Evolutionary conservation across 2,888 invertebrate genomes (phyloP).

Genomic region (Tenthredo mesomela): DNA sequence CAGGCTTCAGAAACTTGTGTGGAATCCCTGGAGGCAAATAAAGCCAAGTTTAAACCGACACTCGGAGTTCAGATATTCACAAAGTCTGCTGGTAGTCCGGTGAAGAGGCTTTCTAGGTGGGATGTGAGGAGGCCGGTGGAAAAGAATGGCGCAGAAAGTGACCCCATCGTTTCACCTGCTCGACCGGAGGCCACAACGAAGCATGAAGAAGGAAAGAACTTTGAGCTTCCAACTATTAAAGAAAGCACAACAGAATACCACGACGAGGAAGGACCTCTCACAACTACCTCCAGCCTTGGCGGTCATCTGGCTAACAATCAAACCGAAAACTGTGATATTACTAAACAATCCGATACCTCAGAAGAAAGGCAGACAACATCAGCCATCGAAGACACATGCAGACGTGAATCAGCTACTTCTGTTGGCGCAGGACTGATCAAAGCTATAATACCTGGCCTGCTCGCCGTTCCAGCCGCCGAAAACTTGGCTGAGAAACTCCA

Average conservation of each 20-base stretch:
- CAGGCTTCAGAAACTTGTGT: conserved; percentile 51
- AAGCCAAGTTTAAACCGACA: conserved; percentile 73
- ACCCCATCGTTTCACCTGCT: not conserved
- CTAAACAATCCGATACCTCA: not conserved
- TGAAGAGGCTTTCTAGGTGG: conserved; percentile 77
- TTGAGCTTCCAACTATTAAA: not conserved
- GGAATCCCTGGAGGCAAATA: conserved; percentile 58
- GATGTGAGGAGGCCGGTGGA: conserved; percentile 76
- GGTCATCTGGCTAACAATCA: not conserved
- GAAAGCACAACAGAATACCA: conserved; percentile 1
- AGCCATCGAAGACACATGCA: not conserved
- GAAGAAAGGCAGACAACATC: not conserved
- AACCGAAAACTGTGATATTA: conserved; percentile 43
- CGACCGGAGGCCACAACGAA: not conserved
- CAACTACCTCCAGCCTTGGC: not conserved
- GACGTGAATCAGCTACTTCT: conserved; percentile 10
- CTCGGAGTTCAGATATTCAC: conserved; percentile 75
- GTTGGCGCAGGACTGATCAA: not conserved
- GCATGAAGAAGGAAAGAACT: not conserved
- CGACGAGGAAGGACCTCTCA: not conserved
- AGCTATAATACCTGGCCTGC: conserved; percentile 33
- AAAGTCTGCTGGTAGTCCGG: conserved; percentile 60
- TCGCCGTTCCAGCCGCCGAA: conserved; percentile 29
- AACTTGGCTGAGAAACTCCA: not conserved
- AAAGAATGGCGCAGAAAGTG: conserved; percentile 58